A percentile compares a stretch with the other conserved stretches of the same genome.
phyloP scores from a whole-genome alignment of 53 echinoderm and acorn worm genomes.

The Hippasteria phrygiana region DNA sequence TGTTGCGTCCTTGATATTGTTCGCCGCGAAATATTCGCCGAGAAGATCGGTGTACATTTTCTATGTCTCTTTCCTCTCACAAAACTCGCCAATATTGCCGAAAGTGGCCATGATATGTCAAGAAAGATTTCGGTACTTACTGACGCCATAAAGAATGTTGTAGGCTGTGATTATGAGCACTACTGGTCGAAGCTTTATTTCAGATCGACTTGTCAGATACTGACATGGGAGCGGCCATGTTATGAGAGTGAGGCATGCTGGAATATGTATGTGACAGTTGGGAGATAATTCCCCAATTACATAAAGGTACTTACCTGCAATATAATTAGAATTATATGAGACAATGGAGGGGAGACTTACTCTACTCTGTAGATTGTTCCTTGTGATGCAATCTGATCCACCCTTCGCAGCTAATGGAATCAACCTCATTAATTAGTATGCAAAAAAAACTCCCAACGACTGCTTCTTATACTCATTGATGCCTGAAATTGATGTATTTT shows the following conservation, averaged over 20 bases:
- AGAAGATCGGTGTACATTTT: constrained; percentile 29
- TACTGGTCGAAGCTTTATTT: neutral
- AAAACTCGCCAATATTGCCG: constrained; percentile 35
- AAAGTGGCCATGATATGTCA: neutral
- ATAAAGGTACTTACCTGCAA: too few species aligned
- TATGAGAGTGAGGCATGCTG: neutral
- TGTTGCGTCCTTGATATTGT: neutral
- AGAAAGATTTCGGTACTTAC: neutral
- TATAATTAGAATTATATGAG: too few species aligned
- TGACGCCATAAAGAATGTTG: constrained; percentile 31
- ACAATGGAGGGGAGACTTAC: too few species aligned
- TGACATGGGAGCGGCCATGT: neutral
- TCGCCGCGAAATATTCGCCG: constrained; percentile 42
- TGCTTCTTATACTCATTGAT: too few species aligned
- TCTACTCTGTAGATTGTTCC: too few species aligned
- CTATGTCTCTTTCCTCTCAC: constrained; percentile 31
- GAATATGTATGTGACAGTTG: neutral
- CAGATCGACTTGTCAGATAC: neutral
- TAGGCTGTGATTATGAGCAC: neutral
- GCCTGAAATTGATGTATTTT: too few species aligned
- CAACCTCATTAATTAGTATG: too few species aligned
- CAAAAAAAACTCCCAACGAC: too few species aligned
- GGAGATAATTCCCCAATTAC: too few species aligned
- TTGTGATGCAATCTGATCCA: too few species aligned
- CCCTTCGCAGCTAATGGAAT: too few species aligned